Percentiles rank a stretch among this genome's conserved stretches.
Conservation (phyloP, 1,140 invertebrate species). For the Drosophila ambigua region DNA sequence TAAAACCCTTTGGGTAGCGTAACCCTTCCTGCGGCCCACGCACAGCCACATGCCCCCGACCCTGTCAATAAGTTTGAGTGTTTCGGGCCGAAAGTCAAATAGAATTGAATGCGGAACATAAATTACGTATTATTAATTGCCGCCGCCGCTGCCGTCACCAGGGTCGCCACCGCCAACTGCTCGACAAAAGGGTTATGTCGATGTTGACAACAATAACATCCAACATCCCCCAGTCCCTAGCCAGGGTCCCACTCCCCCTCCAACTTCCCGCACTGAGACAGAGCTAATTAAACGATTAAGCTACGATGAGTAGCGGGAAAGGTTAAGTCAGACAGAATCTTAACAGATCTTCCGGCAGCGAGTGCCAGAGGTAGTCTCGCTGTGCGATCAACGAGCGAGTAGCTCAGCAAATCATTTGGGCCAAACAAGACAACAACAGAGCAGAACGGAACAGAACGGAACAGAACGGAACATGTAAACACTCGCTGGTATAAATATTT, state of each 20-base stretch:
- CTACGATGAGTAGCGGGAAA: no score
- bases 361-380: not conserved
- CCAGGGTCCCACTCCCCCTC: not conserved
- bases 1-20: conserved; percentile 31
- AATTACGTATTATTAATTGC: conserved; percentile 82
- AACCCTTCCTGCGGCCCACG: conserved; percentile 60
- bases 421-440: no score
- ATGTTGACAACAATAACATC: conserved; percentile 64
- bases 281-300: no score
- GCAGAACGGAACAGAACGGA: no score
- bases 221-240: not conserved
- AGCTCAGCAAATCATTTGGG: conserved; percentile 27
- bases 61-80: conserved; percentile 68
- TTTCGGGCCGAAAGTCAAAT: conserved; percentile 73
- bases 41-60: not conserved
- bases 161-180: conserved; percentile 41
- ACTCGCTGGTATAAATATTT: conserved; percentile 45
- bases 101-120: conserved; percentile 71
- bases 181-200: conserved; percentile 67
- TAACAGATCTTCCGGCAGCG: not conserved
- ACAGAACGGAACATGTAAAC: conserved; percentile 38
- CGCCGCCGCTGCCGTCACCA: conserved; percentile 49
- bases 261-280: no score
- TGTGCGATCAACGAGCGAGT: not conserved
- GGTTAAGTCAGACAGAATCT: no score